Evolutionary conservation across 1,140 invertebrate genomes (phyloP).

Genomic region (Drosophila lini): DNA sequence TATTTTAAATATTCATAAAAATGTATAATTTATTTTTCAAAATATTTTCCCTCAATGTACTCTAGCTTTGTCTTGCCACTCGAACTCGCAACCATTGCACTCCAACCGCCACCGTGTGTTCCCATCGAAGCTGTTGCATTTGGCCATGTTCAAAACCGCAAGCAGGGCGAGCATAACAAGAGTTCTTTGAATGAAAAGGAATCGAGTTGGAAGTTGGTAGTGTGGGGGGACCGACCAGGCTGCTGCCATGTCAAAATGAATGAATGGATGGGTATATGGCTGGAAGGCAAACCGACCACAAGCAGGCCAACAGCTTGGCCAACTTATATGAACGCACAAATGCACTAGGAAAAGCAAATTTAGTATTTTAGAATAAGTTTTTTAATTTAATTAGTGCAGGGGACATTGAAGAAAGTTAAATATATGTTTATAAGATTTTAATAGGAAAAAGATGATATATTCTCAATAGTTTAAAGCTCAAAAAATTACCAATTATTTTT

Average conservation of each 20-base stretch:
- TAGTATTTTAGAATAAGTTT: background rate
- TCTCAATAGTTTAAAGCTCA: background rate
- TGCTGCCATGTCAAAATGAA: slow-evolving; percentile 75
- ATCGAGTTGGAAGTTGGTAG: slow-evolving; percentile 2
- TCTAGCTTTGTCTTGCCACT: slow-evolving; percentile 37
- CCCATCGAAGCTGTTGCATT: slow-evolving; percentile 63
- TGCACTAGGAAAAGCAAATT: background rate
- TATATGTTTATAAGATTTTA: background rate
- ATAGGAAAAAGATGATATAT: no score
- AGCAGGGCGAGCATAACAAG: slow-evolving; percentile 61
- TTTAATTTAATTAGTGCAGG: background rate
- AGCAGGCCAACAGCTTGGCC: slow-evolving; percentile 60
- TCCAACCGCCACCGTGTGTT: slow-evolving; percentile 18
- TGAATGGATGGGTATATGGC: slow-evolving; percentile 59
- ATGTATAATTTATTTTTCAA: background rate
- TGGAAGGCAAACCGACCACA: slow-evolving; percentile 53
- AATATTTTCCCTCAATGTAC: slow-evolving; percentile 6
- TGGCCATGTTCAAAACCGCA: slow-evolving; percentile 44
- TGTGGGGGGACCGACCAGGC: slow-evolving; percentile 45
- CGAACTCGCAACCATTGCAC: slow-evolving; percentile 5
- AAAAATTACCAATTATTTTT: background rate
- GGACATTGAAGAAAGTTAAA: background rate
- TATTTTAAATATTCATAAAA: no score
- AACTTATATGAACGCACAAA: slow-evolving; percentile 38
- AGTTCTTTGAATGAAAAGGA: slow-evolving; percentile 42